These are phyloP conservation scores for Phyllostomus hastatus DNA, from an alignment of 2,113 vertebrate species.

Conservation along the genomic window DNA sequence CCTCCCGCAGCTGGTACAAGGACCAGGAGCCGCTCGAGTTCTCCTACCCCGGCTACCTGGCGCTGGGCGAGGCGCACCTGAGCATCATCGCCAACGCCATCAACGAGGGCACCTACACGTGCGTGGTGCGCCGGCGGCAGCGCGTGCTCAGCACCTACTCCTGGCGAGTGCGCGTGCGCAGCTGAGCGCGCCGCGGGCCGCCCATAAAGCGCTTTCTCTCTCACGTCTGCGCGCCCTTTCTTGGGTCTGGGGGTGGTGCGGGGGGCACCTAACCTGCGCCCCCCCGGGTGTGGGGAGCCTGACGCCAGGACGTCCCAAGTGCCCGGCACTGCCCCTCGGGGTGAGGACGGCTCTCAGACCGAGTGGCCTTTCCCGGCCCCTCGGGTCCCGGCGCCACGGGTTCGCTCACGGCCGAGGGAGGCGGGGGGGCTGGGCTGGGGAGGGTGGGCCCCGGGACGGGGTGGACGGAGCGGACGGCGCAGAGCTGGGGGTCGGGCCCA, in stretches of 20 bases:
- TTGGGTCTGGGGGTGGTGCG: background rate
- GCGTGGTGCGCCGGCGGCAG: constrained; percentile 91
- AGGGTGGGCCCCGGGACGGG: accelerated
- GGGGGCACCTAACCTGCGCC: background rate
- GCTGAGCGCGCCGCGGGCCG: constrained; percentile 27
- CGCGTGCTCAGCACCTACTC: constrained; percentile 94
- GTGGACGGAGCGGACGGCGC: background rate
- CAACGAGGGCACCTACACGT: constrained; percentile 96
- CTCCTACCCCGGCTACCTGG: constrained; percentile 94
- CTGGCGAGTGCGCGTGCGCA: constrained; percentile 91
- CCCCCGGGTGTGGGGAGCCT: background rate
- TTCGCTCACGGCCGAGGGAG: background rate
- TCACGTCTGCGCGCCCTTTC: background rate
- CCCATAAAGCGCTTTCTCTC: constrained; percentile 56
- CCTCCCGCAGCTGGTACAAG: constrained; percentile 93
- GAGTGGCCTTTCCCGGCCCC: background rate
- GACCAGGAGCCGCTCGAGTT: constrained; percentile 94
- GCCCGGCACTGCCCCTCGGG: no score
- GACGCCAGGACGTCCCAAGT: background rate
- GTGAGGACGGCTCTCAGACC: background rate
- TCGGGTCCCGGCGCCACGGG: no score
- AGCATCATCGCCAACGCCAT: constrained; percentile 96
- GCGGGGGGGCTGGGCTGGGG: background rate
- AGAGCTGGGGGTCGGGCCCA: background rate
- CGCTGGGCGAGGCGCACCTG: constrained; percentile 91